Conservation (phyloP, 2,888 invertebrate genomes). For the Melipona beecheii region DNA sequence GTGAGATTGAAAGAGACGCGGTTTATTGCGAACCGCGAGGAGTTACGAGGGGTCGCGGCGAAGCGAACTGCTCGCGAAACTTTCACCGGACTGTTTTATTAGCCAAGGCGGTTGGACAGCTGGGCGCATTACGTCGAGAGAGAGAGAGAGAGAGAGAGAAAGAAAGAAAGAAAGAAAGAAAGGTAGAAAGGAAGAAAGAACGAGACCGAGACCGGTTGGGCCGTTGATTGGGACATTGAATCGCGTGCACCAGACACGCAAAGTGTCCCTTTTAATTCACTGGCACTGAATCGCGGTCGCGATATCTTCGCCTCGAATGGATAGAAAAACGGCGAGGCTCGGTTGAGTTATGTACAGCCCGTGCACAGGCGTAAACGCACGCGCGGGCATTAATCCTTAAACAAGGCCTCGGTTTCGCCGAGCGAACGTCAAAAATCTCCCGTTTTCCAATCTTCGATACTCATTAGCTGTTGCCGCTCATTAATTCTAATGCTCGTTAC, state of each 20-base stretch:
- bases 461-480: slow-evolving; percentile 13
- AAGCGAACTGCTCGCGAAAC: slow-evolving; percentile 49
- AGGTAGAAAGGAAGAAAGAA: slow-evolving; percentile 16
- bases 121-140: slow-evolving; percentile 37
- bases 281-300: slow-evolving; percentile 38
- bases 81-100: slow-evolving; percentile 57
- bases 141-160: slow-evolving; percentile 31
- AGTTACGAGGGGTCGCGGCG: slow-evolving; percentile 42
- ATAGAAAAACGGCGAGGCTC: neutral
- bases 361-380: neutral
- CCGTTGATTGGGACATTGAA: slow-evolving; percentile 58
- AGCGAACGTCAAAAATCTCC: slow-evolving; percentile 5
- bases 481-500: slow-evolving; percentile 35
- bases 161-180: slow-evolving; percentile 26
- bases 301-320: slow-evolving; percentile 25
- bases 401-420: slow-evolving; percentile 4
- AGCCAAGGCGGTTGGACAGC: slow-evolving; percentile 22
- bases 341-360: slow-evolving; percentile 32
- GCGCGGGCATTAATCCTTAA: slow-evolving; percentile 20
- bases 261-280: slow-evolving; percentile 53
- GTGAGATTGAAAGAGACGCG: slow-evolving; percentile 31
- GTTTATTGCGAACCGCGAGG: slow-evolving; percentile 27
- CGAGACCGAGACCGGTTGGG: slow-evolving; percentile 39
- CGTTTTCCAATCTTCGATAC: slow-evolving; percentile 27
- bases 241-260: slow-evolving; percentile 41